Conservation (phyloP, 2,888 invertebrate species). For the Calameuta idolon region DNA sequence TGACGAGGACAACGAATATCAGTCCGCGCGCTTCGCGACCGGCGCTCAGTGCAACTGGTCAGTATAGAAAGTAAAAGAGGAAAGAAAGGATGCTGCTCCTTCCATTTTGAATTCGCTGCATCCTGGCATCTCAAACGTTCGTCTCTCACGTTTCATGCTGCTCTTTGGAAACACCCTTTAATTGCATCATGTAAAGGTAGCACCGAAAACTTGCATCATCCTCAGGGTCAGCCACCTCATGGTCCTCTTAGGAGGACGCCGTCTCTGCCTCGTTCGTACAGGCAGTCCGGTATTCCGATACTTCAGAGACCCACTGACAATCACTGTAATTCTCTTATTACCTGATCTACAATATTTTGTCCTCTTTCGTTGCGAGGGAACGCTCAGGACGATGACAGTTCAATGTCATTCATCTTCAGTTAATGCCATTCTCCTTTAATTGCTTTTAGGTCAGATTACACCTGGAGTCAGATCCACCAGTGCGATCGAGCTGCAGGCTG, state of each 20-base stretch:
- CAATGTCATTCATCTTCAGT: not conserved
- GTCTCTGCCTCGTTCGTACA: slow-evolving; percentile 72
- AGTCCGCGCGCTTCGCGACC: slow-evolving; percentile 64
- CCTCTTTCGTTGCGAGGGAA: slow-evolving; percentile 21
- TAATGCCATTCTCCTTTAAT: slow-evolving; percentile 3
- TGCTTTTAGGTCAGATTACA: slow-evolving; percentile 47
- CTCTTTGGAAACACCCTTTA: slow-evolving; percentile 39
- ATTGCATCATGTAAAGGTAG: slow-evolving; percentile 67
- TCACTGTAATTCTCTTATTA: slow-evolving; percentile 59
- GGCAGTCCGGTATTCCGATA: slow-evolving; percentile 74
- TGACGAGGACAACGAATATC: slow-evolving; percentile 64
- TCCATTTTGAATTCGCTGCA: not conserved
- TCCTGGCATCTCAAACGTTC: not conserved
- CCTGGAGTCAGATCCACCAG: slow-evolving; percentile 81
- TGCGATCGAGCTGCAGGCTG: slow-evolving; percentile 93
- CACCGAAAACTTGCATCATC: slow-evolving; percentile 72
- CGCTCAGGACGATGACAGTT: not conserved
- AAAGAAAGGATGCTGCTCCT: no score
- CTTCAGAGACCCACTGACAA: slow-evolving; percentile 66
- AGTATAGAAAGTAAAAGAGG: not conserved
- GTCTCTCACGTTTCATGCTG: slow-evolving; percentile 58
- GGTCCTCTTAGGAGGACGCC: slow-evolving; percentile 71
- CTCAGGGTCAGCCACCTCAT: slow-evolving; percentile 57
- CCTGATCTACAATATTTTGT: slow-evolving; percentile 26
- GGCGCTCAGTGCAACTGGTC: slow-evolving; percentile 68